phyloP scores from a whole-genome alignment of 2,888 invertebrate genomes.

The Trachelus tabidus region DNA sequence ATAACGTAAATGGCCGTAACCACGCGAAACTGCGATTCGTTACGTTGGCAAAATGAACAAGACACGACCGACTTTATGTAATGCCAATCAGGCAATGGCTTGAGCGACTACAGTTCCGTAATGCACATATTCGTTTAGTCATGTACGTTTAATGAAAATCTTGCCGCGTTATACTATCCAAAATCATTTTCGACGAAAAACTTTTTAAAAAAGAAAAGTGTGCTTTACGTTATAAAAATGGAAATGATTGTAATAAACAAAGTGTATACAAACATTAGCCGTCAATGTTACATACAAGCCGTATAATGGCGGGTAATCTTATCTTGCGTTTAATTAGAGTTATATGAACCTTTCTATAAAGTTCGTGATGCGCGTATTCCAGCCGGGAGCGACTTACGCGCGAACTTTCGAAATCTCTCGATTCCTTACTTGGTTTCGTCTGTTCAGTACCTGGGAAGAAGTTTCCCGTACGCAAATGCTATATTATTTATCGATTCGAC shows the following conservation, averaged over 20 bases:
- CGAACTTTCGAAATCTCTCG: neutral
- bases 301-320: neutral
- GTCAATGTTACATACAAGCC: neutral
- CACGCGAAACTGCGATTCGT: slow-evolving; percentile 4
- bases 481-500: neutral
- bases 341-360: neutral
- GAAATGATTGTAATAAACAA: neutral
- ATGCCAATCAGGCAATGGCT: neutral
- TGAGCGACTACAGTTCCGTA: neutral
- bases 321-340: neutral
- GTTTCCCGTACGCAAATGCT: neutral
- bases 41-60: neutral
- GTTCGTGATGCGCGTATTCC: neutral
- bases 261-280: neutral
- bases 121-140: neutral
- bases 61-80: slow-evolving; percentile 3
- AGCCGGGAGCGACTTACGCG: neutral
- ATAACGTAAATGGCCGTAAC: neutral
- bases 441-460: neutral
- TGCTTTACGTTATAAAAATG: neutral
- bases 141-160: neutral
- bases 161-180: neutral
- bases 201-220: neutral
- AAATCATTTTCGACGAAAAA: neutral
- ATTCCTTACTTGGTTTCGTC: neutral